A percentile compares a stretch with the other conserved stretches of the same genome.
Evolutionary conservation across 2,888 invertebrate species (phyloP).

Genomic region (Chrysolina haemoptera): DNA sequence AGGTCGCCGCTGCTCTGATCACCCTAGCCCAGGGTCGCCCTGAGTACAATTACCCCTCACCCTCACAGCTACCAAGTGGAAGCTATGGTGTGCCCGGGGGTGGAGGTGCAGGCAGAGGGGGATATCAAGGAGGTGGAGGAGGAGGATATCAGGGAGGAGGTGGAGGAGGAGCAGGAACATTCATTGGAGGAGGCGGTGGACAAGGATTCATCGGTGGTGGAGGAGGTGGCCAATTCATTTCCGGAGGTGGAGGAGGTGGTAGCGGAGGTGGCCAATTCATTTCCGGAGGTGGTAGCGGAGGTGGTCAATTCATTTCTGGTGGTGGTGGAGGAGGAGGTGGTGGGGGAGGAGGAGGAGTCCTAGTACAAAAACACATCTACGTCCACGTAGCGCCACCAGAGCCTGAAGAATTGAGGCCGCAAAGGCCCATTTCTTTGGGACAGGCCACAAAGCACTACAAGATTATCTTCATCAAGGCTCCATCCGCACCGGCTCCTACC

Average conservation of each 20-base stretch:
- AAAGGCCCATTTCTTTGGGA: constrained; percentile 77
- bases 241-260: constrained; percentile 39
- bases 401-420: constrained; percentile 77
- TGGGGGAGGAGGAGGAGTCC: constrained; percentile 71
- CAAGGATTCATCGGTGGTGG: constrained; percentile 48
- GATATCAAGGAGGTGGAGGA: constrained; percentile 51
- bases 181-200: constrained; percentile 46
- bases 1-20: constrained; percentile 67
- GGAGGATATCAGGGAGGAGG: constrained; percentile 63
- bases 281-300: constrained; percentile 54
- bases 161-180: constrained; percentile 54
- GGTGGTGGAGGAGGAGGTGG: constrained; percentile 62
- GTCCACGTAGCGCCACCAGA: constrained; percentile 91
- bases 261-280: constrained; percentile 13
- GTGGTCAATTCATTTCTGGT: constrained; percentile 51
- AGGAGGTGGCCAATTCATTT: constrained; percentile 42
- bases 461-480: constrained; percentile 88
- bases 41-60: constrained; percentile 75
- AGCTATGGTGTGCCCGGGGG: constrained; percentile 70
- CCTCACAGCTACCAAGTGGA: constrained; percentile 63
- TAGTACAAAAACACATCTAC: constrained; percentile 89
- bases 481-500: constrained; percentile 76
- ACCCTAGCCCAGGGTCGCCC: constrained; percentile 75
- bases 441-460: constrained; percentile 90
- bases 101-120: constrained; percentile 49